Percentiles rank a stretch among this genome's conserved stretches.
Evolutionary conservation across 2,888 invertebrate species (phyloP).

Genomic region (Automeris io): DNA sequence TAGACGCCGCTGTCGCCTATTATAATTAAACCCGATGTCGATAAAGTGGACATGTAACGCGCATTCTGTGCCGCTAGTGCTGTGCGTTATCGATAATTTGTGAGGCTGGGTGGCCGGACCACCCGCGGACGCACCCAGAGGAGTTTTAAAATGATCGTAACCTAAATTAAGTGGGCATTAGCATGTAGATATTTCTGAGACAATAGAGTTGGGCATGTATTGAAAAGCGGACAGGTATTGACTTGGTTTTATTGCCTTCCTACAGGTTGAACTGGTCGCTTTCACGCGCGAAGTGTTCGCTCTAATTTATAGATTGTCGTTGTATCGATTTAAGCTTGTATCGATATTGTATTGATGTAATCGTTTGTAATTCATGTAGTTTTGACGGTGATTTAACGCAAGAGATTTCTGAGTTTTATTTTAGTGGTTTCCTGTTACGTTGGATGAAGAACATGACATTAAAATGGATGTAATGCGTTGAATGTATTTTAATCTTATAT

Average conservation of each 20-base stretch:
- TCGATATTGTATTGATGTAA: background rate
- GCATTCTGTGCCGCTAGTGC: conserved; percentile 44
- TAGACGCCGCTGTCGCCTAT: conserved; percentile 43
- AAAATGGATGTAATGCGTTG: too few relatives aligned
- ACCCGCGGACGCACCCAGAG: conserved; percentile 35
- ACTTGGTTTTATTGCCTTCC: conserved; percentile 10
- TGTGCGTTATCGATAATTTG: conserved; percentile 43
- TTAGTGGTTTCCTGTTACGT: too few relatives aligned
- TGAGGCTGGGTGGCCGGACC: conserved; percentile 46
- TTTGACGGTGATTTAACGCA: too few relatives aligned
- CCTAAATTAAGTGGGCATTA: conserved; percentile 52
- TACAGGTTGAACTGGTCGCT: background rate
- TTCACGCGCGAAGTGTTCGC: background rate
- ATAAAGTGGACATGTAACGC: conserved; percentile 56
- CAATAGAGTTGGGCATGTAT: conserved; percentile 34
- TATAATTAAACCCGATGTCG: conserved; percentile 47
- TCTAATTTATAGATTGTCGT: background rate
- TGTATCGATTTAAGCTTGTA: background rate
- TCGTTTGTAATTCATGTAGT: background rate
- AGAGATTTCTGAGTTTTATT: too few relatives aligned
- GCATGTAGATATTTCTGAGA: conserved; percentile 39
- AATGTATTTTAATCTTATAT: too few relatives aligned
- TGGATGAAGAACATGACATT: too few relatives aligned
- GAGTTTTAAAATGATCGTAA: conserved; percentile 22
- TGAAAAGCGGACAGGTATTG: conserved; percentile 17